Base-by-base conservation (phyloP, 2,113 vertebrate species). In the Periophthalmodon schlosseri region DNA sequence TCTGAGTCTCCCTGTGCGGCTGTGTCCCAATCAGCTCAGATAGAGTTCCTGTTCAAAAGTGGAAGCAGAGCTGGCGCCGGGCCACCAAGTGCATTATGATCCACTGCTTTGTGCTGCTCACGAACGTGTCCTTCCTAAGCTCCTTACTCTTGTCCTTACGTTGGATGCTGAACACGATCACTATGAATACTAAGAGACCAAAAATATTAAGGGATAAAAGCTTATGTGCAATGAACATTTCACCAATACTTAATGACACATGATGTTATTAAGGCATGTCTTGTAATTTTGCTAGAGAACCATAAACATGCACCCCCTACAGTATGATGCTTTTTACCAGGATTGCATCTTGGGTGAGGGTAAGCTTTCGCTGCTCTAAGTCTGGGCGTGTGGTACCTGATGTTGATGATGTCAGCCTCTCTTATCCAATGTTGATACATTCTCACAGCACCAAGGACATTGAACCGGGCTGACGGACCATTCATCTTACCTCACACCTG, bases 31-130 rank as follows among this genome's bases (percentile, higher is more conserved):
- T 82, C 82, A 69, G 66, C 78, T 78, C 79, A 69, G 84, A 86
- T 80, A 73, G 87, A 72, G 84, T 78, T 87, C 77, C 78, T 80
- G 68, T 84, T 79, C 83, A 84, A 84, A 80, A 83, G 84, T 82
- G 36, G 80, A 76, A 79, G 24, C 80, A 75, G 9, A 50, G 72
- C 77, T 92, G 90, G 91, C 91, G 68, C 44, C 0, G 36, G 74
- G 91, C 90, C 87, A 92, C 79, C 50, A 69, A 84, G 80, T 84
- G 81, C 90, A 93, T 93, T 93, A 92, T 82, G 83, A 86, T 80
- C 72, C 84, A 65, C 76, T 81, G 79, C 72, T 72, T 85, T 84
- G 74, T 54, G 69, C 84, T 50, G 60, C 72, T 78, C 82, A 86
- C 90, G 84, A 89, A 88, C 80, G 86, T 76, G 89, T 89, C 89